Evolutionary conservation across 2,888 invertebrate species (phyloP).

Genomic region (Zonitis immaculata): DNA sequence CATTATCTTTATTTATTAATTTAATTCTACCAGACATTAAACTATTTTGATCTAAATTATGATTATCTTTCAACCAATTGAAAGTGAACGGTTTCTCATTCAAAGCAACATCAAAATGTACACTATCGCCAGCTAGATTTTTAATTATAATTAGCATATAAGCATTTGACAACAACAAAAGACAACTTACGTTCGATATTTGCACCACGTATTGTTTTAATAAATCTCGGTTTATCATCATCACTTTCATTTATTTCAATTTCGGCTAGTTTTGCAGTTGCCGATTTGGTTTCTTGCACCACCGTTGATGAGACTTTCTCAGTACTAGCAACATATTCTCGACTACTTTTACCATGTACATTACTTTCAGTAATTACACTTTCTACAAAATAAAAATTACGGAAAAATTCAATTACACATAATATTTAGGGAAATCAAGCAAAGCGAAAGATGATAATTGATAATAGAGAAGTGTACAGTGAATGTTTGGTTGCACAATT

Average conservation of each 20-base stretch:
- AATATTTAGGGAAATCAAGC: not conserved
- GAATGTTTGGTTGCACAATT: no score
- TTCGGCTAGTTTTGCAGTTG: conserved; percentile 35
- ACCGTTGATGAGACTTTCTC: conserved; percentile 5
- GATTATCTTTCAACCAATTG: conserved; percentile 85
- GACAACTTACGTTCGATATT: conserved; percentile 73
- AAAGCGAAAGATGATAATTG: not conserved
- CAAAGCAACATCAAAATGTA: conserved; percentile 73
- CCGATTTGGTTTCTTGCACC: conserved; percentile 27
- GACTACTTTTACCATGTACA: not conserved
- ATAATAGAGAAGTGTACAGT: not conserved
- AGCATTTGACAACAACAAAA: conserved; percentile 7
- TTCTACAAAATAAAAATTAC: not conserved
- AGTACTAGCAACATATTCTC: not conserved
- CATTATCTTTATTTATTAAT: conserved; percentile 57
- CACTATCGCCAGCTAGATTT: conserved; percentile 72
- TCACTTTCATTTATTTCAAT: conserved; percentile 24
- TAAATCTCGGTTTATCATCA: conserved; percentile 65
- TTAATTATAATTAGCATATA: conserved; percentile 3
- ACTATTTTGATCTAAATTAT: conserved; percentile 67
- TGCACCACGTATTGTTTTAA: conserved; percentile 69
- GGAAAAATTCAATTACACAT: no score
- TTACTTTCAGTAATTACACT: conserved; percentile 1
- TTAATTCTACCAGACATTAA: conserved; percentile 67
- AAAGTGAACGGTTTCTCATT: conserved; percentile 61